Evolutionary conservation across 1,140 invertebrate species (phyloP).

Genomic region (Polypedilum pembai): DNA sequence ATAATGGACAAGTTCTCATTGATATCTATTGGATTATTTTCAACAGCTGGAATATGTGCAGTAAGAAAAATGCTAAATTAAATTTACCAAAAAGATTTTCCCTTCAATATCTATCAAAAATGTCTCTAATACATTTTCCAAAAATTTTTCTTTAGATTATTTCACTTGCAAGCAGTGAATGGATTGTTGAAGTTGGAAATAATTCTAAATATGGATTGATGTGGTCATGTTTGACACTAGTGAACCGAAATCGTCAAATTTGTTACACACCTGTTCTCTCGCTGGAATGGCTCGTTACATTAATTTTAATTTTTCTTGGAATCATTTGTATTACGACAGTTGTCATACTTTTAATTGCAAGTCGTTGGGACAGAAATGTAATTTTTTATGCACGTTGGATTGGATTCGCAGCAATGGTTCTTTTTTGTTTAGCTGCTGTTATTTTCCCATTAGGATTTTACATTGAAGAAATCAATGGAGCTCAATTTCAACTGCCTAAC

Average conservation of each 20-base stretch:
- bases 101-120: background rate
- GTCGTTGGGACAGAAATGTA: constrained; percentile 81
- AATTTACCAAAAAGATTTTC: background rate
- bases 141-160: background rate
- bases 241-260: constrained; percentile 77
- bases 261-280: constrained; percentile 81
- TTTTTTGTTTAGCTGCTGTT: constrained; percentile 89
- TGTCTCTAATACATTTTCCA: background rate
- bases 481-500: constrained; percentile 90
- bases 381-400: constrained; percentile 90
- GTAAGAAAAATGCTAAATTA: background rate
- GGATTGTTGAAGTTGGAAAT: constrained; percentile 47
- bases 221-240: constrained; percentile 88
- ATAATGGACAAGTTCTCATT: background rate
- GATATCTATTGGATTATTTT: constrained; percentile 1
- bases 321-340: constrained; percentile 89
- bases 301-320: constrained; percentile 86
- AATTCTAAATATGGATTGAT: constrained; percentile 84
- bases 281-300: constrained; percentile 82
- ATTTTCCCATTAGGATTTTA: constrained; percentile 95
- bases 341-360: constrained; percentile 75
- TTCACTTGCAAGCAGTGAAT: background rate
- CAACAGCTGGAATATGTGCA: background rate
- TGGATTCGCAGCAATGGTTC: constrained; percentile 92
- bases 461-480: constrained; percentile 89